These are phyloP conservation scores for Nomada ferruginata DNA, from an alignment of 2,888 invertebrate genomes.

Conservation along the genomic window DNA sequence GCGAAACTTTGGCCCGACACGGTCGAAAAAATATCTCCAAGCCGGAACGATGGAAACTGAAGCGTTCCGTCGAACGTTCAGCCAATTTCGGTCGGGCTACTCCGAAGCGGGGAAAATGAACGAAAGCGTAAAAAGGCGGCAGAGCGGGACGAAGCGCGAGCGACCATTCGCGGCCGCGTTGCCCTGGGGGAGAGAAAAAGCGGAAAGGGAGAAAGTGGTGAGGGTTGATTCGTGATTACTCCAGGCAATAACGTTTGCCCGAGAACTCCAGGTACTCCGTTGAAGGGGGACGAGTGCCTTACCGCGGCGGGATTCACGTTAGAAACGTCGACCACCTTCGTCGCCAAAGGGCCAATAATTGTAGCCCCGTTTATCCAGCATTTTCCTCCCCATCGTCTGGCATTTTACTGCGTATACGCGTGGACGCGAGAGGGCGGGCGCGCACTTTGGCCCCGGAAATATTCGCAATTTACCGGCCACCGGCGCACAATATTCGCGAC, in stretches of 20 bases:
- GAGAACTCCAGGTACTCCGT: neutral
- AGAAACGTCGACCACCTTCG: neutral
- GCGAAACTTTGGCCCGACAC: neutral
- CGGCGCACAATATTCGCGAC: slow-evolving; percentile 46
- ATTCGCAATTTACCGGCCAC: slow-evolving; percentile 14
- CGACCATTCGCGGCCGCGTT: neutral
- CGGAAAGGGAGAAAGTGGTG: neutral
- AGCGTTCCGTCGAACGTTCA: neutral
- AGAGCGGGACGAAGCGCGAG: neutral
- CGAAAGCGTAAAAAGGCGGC: neutral
- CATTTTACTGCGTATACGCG: neutral
- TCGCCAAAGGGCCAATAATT: slow-evolving; percentile 30
- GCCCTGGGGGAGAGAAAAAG: neutral
- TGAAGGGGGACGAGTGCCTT: slow-evolving; percentile 13
- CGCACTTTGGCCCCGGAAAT: slow-evolving; percentile 13
- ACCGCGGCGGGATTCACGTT: slow-evolving; percentile 32
- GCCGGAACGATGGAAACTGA: slow-evolving; percentile 2
- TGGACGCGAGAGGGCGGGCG: neutral
- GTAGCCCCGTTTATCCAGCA: slow-evolving; percentile 13
- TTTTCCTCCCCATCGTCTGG: too few relatives aligned
- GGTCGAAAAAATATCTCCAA: slow-evolving; percentile 19
- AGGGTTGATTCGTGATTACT: slow-evolving; percentile 40
- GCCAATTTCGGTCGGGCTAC: slow-evolving; percentile 1
- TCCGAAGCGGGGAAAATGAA: slow-evolving; percentile 15
- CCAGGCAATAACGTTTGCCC: slow-evolving; percentile 42